Percentiles rank a stretch among this genome's conserved stretches.
Evolutionary conservation across 2,888 invertebrate species (phyloP).

Genomic region (Oscheius sp.): DNA sequence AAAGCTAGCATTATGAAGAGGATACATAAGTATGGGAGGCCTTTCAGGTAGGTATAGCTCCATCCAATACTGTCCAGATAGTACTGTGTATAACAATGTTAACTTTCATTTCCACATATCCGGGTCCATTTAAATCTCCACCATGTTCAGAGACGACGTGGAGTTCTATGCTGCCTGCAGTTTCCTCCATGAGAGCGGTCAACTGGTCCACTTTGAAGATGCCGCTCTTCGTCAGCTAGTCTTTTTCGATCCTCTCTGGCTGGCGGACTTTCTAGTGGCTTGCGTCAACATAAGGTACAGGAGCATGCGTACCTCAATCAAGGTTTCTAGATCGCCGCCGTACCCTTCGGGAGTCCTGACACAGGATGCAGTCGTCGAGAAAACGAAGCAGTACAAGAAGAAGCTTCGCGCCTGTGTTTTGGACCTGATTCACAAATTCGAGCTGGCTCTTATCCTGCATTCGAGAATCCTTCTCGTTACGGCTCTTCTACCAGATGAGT

Average conservation of each 20-base stretch:
- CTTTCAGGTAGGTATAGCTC: constrained; percentile 74
- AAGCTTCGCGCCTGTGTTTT: constrained; percentile 37
- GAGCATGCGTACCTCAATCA: neutral
- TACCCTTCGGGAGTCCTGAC: constrained; percentile 46
- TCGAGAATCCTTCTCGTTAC: constrained; percentile 89
- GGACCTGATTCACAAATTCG: constrained; percentile 56
- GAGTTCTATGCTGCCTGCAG: constrained; percentile 94
- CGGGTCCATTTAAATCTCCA: too few relatives aligned
- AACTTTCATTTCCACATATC: too few relatives aligned
- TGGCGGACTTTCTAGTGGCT: constrained; percentile 95
- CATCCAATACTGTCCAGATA: too few relatives aligned
- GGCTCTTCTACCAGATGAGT: constrained; percentile 87
- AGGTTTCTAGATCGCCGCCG: constrained; percentile 35
- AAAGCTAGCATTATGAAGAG: constrained; percentile 69
- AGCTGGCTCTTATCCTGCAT: constrained; percentile 93
- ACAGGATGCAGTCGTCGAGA: constrained; percentile 47
- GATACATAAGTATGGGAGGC: constrained; percentile 58
- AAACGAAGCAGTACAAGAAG: constrained; percentile 41
- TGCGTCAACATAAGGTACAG: constrained; percentile 92
- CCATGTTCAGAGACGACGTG: constrained; percentile 80
- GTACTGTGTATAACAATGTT: too few relatives aligned
- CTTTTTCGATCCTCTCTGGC: constrained; percentile 97
- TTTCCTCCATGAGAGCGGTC: constrained; percentile 86
- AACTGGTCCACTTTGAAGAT: constrained; percentile 77
- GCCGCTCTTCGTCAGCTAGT: constrained; percentile 92